A percentile compares a stretch with the other conserved stretches of the same genome.
Evolutionary conservation across 2,888 invertebrate genomes (phyloP).

Genomic region (Scaptomyza parva): DNA sequence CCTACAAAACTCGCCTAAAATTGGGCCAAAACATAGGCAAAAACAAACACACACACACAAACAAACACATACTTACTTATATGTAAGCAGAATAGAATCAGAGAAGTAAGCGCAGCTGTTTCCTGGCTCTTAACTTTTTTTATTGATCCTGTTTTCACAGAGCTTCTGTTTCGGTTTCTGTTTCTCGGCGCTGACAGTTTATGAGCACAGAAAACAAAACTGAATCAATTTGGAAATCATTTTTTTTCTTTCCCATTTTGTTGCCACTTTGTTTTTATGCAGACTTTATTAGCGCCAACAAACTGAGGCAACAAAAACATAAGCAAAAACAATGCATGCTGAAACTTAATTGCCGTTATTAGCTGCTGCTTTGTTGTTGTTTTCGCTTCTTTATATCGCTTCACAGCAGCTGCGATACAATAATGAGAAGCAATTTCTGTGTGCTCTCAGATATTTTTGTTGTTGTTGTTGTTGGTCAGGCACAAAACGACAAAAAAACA

Average conservation of each 20-base stretch:
- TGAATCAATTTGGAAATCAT: conserved; percentile 57
- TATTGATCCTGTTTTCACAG: conserved; percentile 1
- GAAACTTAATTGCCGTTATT: conserved; percentile 76
- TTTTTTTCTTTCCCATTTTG: no score
- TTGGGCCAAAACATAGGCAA: conserved; percentile 63
- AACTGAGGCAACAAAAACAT: background rate
- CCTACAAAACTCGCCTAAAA: conserved; percentile 54
- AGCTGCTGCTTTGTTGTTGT: conserved; percentile 41
- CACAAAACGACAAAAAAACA: background rate
- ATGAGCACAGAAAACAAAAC: conserved; percentile 46
- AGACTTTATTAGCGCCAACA: conserved; percentile 68
- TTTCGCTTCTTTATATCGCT: conserved; percentile 4
- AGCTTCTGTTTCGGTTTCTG: conserved; percentile 22
- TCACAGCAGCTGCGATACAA: conserved; percentile 64
- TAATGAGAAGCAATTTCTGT: conserved; percentile 65
- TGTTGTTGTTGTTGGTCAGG: conserved; percentile 10
- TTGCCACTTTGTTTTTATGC: conserved; percentile 24
- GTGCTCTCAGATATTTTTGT: conserved; percentile 18
- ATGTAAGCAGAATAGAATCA: conserved; percentile 11
- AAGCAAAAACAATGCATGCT: conserved; percentile 59
- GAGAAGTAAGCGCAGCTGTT: conserved; percentile 45
- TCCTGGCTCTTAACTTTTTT: conserved; percentile 30
- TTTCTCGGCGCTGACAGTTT: conserved; percentile 56
- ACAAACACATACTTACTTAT: conserved; percentile 6
- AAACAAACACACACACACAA: conserved; percentile 15